These are phyloP conservation scores for Penelope pileata DNA, from an alignment of 2,113 vertebrate genomes.

Conservation along the genomic window DNA sequence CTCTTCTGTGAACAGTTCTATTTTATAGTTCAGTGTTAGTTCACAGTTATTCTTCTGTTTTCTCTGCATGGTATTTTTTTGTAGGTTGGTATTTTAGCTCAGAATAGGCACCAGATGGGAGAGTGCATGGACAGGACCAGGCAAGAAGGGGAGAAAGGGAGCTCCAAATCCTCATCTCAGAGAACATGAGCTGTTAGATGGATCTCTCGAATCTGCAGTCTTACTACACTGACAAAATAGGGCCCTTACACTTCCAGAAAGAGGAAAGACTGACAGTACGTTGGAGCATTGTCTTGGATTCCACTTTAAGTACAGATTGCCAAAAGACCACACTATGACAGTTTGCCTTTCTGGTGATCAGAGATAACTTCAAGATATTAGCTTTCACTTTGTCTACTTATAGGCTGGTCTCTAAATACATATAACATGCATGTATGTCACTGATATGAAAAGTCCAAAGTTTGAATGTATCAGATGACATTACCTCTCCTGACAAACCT, in stretches of 20 bases:
- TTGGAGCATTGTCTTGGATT: neutral
- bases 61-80: neutral
- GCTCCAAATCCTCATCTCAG: neutral
- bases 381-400: neutral
- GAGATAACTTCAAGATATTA: neutral
- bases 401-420: neutral
- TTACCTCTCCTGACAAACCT: neutral
- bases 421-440: rapidly evolving
- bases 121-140: neutral
- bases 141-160: neutral
- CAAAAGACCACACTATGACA: neutral
- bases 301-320: neutral
- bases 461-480: neutral
- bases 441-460: neutral
- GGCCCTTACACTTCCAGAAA: neutral
- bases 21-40: neutral
- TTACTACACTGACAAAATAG: neutral
- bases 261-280: neutral
- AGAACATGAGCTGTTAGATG: too few species aligned
- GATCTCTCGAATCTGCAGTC: neutral
- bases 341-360: neutral
- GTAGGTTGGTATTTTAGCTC: neutral
- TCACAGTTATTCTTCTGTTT: neutral
- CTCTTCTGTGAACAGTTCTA: neutral
- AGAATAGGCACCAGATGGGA: neutral